These are phyloP conservation scores for Coronaproctus castanopsis DNA, from an alignment of 2,888 invertebrate species.

Conservation along the genomic window DNA sequence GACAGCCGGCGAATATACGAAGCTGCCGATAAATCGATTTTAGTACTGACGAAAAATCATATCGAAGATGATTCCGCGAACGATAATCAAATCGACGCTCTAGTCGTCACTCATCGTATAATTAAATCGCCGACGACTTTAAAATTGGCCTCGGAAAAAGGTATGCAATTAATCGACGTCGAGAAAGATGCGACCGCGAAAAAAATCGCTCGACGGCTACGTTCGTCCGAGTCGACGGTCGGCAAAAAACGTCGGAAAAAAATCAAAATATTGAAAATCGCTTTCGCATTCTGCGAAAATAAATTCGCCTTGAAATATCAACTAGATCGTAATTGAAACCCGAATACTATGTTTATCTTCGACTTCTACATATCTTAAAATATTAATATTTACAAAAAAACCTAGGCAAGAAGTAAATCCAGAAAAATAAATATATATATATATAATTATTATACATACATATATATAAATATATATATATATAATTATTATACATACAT, in stretches of 20 bases:
- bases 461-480: too few relatives aligned
- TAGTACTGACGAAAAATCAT: background rate
- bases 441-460: too few relatives aligned
- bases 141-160: background rate
- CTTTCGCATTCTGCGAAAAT: background rate
- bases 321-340: too few relatives aligned
- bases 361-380: too few relatives aligned
- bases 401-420: too few relatives aligned
- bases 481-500: too few relatives aligned
- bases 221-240: background rate
- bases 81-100: background rate
- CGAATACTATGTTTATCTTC: too few relatives aligned
- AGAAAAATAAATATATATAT: too few relatives aligned
- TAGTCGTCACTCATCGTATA: background rate
- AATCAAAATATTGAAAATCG: background rate
- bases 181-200: background rate
- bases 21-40: background rate
- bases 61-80: background rate
- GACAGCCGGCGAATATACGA: too few relatives aligned
- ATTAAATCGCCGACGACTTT: background rate
- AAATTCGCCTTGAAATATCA: background rate
- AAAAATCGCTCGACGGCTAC: too few relatives aligned
- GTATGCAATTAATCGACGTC: background rate
- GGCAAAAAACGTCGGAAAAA: background rate
- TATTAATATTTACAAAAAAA: too few relatives aligned